Conservation (phyloP, 2,113 vertebrate species). For the Amazona vittata region DNA sequence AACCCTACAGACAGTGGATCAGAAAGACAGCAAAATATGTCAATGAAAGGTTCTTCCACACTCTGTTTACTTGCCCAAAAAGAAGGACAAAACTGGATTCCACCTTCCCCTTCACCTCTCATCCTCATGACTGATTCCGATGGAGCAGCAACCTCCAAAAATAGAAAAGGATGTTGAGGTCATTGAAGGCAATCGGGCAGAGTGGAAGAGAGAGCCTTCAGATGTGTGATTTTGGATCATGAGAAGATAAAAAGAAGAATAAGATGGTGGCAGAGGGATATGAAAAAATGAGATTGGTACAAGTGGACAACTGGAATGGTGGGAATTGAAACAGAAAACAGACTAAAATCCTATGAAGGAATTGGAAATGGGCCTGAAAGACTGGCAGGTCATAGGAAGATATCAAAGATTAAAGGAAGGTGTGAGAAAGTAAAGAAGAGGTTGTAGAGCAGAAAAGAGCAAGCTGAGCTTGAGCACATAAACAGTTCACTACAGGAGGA, state of each 20-base stretch:
- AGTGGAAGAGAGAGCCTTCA: not conserved
- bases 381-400: not conserved
- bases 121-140: not conserved
- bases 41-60: not conserved
- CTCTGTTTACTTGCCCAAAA: not conserved
- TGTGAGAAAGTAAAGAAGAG: not conserved
- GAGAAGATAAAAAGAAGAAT: not conserved
- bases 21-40: not conserved
- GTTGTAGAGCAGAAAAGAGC: not conserved
- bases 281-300: not conserved
- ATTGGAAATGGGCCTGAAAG: not conserved
- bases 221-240: not conserved
- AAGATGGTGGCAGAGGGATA: not conserved
- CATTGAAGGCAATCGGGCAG: not conserved
- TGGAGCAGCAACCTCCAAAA: not conserved
- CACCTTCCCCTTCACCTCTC: not conserved
- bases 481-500: not conserved
- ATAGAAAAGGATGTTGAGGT: not conserved
- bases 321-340: not conserved
- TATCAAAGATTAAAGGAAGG: not conserved
- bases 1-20: not conserved
- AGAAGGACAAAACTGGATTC: not conserved
- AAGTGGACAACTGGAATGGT: not conserved
- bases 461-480: not conserved
- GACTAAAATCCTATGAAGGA: not conserved